Evolutionary conservation across 2,888 invertebrate genomes (phyloP).

Genomic region (Bunonema sp.): DNA sequence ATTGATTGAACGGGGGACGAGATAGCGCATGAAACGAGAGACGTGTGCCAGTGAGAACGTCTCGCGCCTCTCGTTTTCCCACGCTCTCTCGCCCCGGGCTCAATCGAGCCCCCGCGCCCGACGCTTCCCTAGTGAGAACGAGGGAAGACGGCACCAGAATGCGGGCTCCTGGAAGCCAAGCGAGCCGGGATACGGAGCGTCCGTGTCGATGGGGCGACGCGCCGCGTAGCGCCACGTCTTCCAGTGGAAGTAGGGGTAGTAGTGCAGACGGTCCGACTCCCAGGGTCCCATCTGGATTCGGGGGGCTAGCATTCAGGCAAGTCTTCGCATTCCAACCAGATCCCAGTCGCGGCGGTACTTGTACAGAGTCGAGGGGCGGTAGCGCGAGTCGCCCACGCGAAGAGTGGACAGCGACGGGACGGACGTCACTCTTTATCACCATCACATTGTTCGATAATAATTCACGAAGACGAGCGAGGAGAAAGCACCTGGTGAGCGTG

Average conservation of each 20-base stretch:
- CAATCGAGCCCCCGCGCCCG: no score
- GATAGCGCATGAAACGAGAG: background rate
- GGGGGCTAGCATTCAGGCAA: background rate
- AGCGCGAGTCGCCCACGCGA: slow-evolving; percentile 22
- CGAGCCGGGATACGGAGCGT: slow-evolving; percentile 30
- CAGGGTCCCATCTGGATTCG: slow-evolving; percentile 26
- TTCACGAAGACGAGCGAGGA: background rate
- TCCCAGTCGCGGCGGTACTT: slow-evolving; percentile 32
- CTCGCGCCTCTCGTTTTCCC: no score
- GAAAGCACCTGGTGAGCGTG: slow-evolving; percentile 28
- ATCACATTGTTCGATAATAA: background rate
- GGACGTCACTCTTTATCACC: slow-evolving; percentile 26
- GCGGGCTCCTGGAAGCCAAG: slow-evolving; percentile 25
- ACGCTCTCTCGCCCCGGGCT: no score
- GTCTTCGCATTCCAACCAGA: slow-evolving; percentile 9
- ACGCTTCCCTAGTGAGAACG: no score
- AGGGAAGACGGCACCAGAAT: no score
- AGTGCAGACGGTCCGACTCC: slow-evolving; percentile 24
- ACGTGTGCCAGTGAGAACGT: background rate
- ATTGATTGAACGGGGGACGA: background rate
- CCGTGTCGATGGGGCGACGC: slow-evolving; percentile 26
- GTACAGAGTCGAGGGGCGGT: slow-evolving; percentile 31
- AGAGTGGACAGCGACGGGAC: slow-evolving; percentile 30
- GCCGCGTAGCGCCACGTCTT: slow-evolving; percentile 30
- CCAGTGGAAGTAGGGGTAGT: slow-evolving; percentile 33